Base-by-base conservation (phyloP, 2,113 vertebrate species). In the Chrysochloris asiatica region DNA sequence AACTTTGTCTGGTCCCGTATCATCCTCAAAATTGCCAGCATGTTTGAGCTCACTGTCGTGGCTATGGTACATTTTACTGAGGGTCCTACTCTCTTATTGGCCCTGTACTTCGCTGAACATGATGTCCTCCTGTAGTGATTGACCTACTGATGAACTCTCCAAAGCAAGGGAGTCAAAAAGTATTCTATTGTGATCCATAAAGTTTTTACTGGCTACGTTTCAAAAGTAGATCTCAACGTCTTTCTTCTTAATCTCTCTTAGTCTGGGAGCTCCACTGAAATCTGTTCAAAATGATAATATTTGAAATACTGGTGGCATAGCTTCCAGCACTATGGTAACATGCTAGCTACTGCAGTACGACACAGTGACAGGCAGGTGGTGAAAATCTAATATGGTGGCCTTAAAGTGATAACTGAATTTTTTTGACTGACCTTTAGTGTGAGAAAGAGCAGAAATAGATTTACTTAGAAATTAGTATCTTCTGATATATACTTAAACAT, bases 391-490 rank as follows among this genome's bases (percentile, higher is more conserved):
- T 38, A 21, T n/a, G 10, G 21, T 81, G 10, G 33, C 72, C 16
- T 88, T 75, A 48, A 75, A 33, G 1, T 85, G 33, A 6, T 63
- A 6, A 69, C 43, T 83, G 50, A 69, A 61, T 93, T 63, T 84
- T 94, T 61, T 88, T 81, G 54, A 71, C 41, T 89, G 48, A 75
- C 45, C 13, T 65, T 83, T 24, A 59, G 3, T 72, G 33, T 90
- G 83, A 88, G 13, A 11, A 92, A 73, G 76, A 21, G 16, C 22
- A 77, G 13, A 79, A 41, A 83, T 59, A 89, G 56, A n/a, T 85
- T 88, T 94, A 61, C 77, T 91, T 89, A 41, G 80, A 79, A 79
- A 65, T 82, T 52, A 50, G 3, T 75, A 28, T 89, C 36, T 90
- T 83, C 81, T 71, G 36, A 26, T 50, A 14, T 33, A 48, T 30